phyloP scores from a whole-genome alignment of 2,888 invertebrate species.

The Malachius bipustulatus region DNA sequence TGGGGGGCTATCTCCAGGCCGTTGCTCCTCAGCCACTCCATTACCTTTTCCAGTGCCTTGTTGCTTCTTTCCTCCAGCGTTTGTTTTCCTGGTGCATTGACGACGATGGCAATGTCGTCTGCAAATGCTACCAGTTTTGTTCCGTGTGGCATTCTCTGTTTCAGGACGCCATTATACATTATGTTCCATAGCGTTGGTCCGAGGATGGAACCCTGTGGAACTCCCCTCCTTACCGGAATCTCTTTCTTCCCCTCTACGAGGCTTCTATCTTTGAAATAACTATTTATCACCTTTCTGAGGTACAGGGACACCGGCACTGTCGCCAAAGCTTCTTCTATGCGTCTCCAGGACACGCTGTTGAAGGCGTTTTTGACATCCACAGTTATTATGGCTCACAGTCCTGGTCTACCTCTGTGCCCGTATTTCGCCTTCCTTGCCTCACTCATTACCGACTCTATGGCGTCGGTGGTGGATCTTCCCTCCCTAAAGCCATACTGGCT shows the following conservation, averaged over 20 bases:
- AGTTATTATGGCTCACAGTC: no score
- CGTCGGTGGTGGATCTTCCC: no score
- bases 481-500: no score
- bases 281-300: no score
- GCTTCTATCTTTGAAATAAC: no score
- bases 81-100: not conserved
- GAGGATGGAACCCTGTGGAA: slow-evolving; percentile 13
- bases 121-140: not conserved
- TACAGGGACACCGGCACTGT: no score
- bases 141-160: slow-evolving; percentile 4
- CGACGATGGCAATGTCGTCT: not conserved
- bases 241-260: not conserved
- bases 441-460: not conserved
- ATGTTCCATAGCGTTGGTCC: no score
- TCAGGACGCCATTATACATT: slow-evolving; percentile 9
- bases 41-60: not conserved
- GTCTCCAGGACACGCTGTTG: no score
- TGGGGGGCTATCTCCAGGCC: no score
- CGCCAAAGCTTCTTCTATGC: no score
- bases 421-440: not conserved
- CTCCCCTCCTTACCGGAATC: slow-evolving; percentile 5
- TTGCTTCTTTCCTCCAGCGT: not conserved
- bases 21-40: not conserved
- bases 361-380: no score
- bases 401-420: no score